phyloP scores from a whole-genome alignment of 2,888 invertebrate genomes.

The Abscondita cerata region DNA sequence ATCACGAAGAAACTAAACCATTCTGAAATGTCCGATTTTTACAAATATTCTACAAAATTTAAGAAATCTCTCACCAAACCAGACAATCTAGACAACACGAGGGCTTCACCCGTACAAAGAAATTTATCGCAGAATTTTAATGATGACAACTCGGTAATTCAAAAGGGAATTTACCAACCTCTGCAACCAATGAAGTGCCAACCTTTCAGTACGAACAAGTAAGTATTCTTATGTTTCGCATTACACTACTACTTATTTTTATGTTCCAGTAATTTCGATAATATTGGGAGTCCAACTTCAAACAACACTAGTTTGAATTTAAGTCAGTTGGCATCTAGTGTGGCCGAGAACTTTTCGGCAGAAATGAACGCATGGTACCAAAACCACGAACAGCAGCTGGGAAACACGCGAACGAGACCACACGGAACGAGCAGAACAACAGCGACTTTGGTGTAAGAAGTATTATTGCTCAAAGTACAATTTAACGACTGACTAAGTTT shows the following conservation, averaged over 20 bases:
- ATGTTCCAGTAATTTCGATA: slow-evolving; percentile 37
- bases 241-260: too few relatives aligned
- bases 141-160: slow-evolving; percentile 42
- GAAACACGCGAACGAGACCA: slow-evolving; percentile 45
- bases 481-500: background rate
- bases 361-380: slow-evolving; percentile 67
- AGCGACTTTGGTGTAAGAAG: slow-evolving; percentile 50
- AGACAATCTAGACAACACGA: slow-evolving; percentile 7
- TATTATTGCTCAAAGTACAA: background rate
- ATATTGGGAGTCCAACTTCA: slow-evolving; percentile 42
- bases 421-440: slow-evolving; percentile 46
- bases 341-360: slow-evolving; percentile 61
- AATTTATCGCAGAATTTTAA: slow-evolving; percentile 22
- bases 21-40: slow-evolving; percentile 97
- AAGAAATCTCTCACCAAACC: slow-evolving; percentile 62
- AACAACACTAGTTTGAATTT: slow-evolving; percentile 51
- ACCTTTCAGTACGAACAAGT: slow-evolving; percentile 47
- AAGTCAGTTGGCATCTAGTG: slow-evolving; percentile 48
- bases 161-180: slow-evolving; percentile 60
- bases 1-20: slow-evolving; percentile 95
- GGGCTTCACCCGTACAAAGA: slow-evolving; percentile 13
- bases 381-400: slow-evolving; percentile 51
- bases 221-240: slow-evolving; percentile 17
- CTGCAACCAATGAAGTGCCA: slow-evolving; percentile 62
- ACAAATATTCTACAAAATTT: slow-evolving; percentile 96